phyloP scores from a whole-genome alignment of 1,140 invertebrate species.

The Cheumatopsyche charites region DNA sequence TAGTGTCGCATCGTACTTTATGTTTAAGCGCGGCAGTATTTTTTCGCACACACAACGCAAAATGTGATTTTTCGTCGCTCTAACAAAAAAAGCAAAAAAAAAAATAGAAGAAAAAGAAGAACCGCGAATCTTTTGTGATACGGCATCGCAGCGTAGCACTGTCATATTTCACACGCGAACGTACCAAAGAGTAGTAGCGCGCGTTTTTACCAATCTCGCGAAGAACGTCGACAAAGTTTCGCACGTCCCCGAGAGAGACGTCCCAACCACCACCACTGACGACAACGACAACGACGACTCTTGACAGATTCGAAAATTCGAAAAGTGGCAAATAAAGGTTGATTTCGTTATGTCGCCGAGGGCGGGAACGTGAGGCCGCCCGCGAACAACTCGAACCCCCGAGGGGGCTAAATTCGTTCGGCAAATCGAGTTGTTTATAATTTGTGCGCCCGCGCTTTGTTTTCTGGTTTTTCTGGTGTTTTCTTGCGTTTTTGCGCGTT shows the following conservation, averaged over 20 bases:
- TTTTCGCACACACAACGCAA: neutral
- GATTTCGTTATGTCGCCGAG: conserved; percentile 47
- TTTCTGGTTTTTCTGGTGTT: neutral
- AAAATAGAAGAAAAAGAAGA: neutral
- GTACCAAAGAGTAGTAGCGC: neutral
- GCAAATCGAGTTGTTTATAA: conserved; percentile 29
- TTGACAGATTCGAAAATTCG: conserved; percentile 45
- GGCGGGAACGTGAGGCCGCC: neutral
- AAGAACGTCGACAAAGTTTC: conserved; percentile 10
- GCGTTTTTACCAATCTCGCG: neutral
- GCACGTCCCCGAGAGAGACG: conserved; percentile 7
- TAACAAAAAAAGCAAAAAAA: neutral
- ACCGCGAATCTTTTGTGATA: neutral
- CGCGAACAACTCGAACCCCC: no score
- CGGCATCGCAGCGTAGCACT: no score
- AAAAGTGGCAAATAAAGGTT: conserved; percentile 47
- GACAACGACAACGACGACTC: conserved; percentile 3
- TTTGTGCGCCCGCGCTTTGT: neutral
- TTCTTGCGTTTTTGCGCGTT: conserved; percentile 2
- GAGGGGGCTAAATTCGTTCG: neutral
- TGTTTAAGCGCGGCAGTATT: no score
- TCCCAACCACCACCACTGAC: no score
- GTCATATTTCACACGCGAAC: conserved; percentile 27
- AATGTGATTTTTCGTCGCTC: neutral
- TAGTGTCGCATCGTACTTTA: no score